Evolutionary conservation across 2,888 invertebrate species (phyloP), one percentile per base, ranked within the genome.

Genomic region (Drosophila nigricruria): DNA sequence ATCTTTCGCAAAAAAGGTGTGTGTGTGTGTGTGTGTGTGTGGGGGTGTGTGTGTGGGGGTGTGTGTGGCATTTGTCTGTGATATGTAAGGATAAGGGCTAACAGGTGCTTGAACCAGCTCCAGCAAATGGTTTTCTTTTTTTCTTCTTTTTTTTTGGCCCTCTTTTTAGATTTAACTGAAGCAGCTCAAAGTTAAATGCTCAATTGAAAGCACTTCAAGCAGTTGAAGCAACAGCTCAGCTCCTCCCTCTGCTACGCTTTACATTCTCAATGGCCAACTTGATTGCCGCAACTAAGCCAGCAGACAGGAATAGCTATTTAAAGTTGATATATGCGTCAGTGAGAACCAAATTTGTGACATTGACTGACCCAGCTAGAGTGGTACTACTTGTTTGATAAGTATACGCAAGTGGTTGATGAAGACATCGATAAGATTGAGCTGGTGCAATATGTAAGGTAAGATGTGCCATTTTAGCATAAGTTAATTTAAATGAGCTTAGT

Each of bases 1-100:
- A 72, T 72, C 72, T 54, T 65, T 20, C 23, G 14, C 40, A 34
- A 49, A 50, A 53, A 12, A 23, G 23, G 43, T 43, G 53, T 12
- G 25, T 9, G 20, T 5, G 20, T 6, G 3, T 14, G 14, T 5
- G 6, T 8, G 32, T 49, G 30, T 20, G 49, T 18, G 49, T 1
- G 32, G 3, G 20, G 20, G 25, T 23, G 52, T 5, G 16, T 9
- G 34, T 52, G 36, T 23, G n/a, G 6, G 25, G n/a, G 52, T 12
- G n/a, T 16, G 25, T 52, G 36, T 25, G n/a, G 30, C 16, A 27
- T 50, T 12, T 9, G 34, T 23, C 9, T 30, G 34, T 23, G 70
- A 70, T 70, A 70, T 36, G 42, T 30, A 49, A 30, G 47, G 27
- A 27, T 30, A 32, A 50, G 32, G 40, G 20, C 27, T 50, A 14